phyloP scores from a whole-genome alignment of 2,888 invertebrate species.

The Cosmia trapezina region DNA sequence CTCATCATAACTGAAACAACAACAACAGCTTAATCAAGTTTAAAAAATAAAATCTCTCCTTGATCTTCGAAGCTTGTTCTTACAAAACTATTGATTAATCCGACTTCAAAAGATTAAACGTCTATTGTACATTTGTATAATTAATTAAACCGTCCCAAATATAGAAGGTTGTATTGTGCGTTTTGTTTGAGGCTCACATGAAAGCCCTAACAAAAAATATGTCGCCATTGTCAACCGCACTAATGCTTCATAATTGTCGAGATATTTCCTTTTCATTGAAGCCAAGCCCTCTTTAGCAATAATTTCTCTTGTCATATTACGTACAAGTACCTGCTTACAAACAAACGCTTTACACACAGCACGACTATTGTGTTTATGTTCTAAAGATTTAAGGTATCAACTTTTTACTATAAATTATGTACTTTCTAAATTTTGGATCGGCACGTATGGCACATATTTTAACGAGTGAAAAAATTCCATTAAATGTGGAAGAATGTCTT shows the following conservation, averaged over 20 bases:
- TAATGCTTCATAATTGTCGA: constrained; percentile 86
- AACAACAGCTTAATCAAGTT: neutral
- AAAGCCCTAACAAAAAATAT: constrained; percentile 82
- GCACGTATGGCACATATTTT: constrained; percentile 11
- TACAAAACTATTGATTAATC: constrained; percentile 61
- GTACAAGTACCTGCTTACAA: constrained; percentile 73
- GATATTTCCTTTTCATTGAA: constrained; percentile 87
- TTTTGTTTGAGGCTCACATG: constrained; percentile 79
- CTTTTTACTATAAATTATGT: constrained; percentile 48
- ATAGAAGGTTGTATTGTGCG: constrained; percentile 71
- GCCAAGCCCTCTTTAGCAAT: constrained; percentile 77
- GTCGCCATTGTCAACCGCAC: constrained; percentile 82
- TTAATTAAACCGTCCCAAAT: constrained; percentile 78
- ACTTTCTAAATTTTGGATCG: constrained; percentile 51
- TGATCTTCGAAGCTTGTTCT: constrained; percentile 37
- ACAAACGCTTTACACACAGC: constrained; percentile 69
- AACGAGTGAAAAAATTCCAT: constrained; percentile 7
- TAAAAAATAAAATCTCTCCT: constrained; percentile 27
- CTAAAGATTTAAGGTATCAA: constrained; percentile 34
- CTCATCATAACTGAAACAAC: neutral
- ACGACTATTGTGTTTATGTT: constrained; percentile 64
- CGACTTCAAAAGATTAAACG: constrained; percentile 61
- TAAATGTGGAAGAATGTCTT: neutral
- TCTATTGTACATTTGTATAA: constrained; percentile 66
- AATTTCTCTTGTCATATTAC: constrained; percentile 84